These are phyloP conservation scores for Sus scrofa DNA, from an alignment of 2,113 vertebrate species.

Conservation along the genomic window DNA sequence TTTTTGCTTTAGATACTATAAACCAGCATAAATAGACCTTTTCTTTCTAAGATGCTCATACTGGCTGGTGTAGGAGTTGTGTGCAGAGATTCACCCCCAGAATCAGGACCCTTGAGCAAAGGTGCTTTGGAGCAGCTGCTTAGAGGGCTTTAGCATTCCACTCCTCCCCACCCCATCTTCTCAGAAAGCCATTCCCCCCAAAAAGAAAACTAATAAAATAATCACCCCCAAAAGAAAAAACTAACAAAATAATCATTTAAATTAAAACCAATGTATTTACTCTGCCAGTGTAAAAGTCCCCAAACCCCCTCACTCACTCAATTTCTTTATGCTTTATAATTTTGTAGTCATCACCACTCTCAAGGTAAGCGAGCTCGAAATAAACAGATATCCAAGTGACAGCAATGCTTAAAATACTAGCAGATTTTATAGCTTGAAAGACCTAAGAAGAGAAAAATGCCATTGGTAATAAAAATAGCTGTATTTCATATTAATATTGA, in stretches of 20 bases:
- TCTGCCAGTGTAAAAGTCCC: not conserved
- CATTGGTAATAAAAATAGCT: not conserved
- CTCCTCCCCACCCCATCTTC: not conserved
- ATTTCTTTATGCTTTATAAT: not conserved
- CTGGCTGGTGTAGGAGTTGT: not conserved
- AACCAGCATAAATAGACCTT: not conserved
- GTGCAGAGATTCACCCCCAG: not conserved
- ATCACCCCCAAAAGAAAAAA: too few relatives aligned
- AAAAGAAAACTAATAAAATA: not conserved
- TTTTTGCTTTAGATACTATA: not conserved
- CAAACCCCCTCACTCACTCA: not conserved
- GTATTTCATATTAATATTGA: not conserved
- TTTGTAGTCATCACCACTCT: not conserved
- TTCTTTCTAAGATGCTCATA: not conserved
- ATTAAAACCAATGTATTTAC: not conserved
- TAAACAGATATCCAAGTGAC: not conserved
- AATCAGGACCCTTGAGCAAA: not conserved
- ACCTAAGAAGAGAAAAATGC: not conserved
- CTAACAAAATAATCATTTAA: not conserved
- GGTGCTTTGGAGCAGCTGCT: not conserved
- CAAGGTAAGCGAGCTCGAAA: not conserved
- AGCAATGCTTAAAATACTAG: not conserved
- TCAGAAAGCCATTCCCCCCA: not conserved
- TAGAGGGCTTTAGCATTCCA: rapidly evolving
- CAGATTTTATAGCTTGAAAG: not conserved